Evolutionary conservation across 2,113 vertebrate species (phyloP).

Genomic region (Desmodus rotundus): DNA sequence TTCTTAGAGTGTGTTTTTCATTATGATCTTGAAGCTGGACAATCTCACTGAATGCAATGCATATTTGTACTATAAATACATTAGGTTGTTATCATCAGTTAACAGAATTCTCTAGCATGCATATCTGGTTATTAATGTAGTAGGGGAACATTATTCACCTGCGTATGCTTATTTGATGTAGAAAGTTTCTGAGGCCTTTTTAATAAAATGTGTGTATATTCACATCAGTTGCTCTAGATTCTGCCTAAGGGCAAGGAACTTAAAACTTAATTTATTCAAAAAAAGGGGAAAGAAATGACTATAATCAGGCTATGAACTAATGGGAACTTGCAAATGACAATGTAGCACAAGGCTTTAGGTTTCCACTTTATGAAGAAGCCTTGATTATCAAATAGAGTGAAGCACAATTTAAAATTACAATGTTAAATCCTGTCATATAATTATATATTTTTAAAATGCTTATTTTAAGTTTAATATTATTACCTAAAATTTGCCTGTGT

Average conservation of each 20-base stretch:
- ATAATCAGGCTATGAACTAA: neutral
- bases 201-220: neutral
- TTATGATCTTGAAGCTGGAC: neutral
- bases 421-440: neutral
- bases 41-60: neutral
- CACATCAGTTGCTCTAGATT: neutral
- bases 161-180: neutral
- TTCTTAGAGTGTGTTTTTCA: neutral
- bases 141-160: neutral
- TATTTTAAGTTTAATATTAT: neutral
- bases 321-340: neutral
- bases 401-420: neutral
- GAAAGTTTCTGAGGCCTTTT: neutral
- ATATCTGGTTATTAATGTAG: neutral
- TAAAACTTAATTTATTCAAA: slow-evolving; percentile 25
- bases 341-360: neutral
- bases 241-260: neutral
- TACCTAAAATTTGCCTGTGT: neutral
- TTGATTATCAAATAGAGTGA: neutral
- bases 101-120: neutral
- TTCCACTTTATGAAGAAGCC: neutral
- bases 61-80: neutral
- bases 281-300: neutral
- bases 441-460: neutral
- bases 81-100: neutral